A percentile compares a stretch with the other conserved stretches of the same genome.
Conservation (phyloP, 2,888 invertebrate genomes). For the Helleia helle region DNA sequence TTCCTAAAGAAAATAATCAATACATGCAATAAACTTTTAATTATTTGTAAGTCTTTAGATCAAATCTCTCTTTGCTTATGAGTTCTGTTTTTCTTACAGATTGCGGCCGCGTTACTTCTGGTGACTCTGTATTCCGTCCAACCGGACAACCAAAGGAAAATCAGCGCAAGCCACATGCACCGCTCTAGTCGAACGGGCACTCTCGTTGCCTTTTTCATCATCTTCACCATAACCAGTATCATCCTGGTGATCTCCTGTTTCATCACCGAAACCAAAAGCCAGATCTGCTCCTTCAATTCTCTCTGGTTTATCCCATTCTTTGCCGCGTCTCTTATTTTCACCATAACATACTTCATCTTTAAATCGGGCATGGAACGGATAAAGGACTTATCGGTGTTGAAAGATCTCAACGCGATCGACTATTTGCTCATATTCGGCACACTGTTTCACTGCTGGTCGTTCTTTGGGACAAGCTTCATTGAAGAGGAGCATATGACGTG, state of each 20-base stretch:
- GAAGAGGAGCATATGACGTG: constrained; percentile 97
- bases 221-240: constrained; percentile 29
- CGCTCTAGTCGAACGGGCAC: constrained; percentile 30
- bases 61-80: too few relatives aligned
- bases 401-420: constrained; percentile 50
- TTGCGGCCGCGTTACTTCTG: constrained; percentile 39
- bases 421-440: constrained; percentile 49
- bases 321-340: constrained; percentile 29
- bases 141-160: constrained; percentile 33
- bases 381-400: constrained; percentile 34
- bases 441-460: constrained; percentile 67
- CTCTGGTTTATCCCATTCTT: constrained; percentile 37
- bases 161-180: constrained; percentile 24
- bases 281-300: constrained; percentile 44
- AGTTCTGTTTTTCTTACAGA: constrained; percentile 29
- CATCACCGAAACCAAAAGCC: constrained; percentile 57
- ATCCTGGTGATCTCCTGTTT: constrained; percentile 44
- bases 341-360: constrained; percentile 44
- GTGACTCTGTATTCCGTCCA: constrained; percentile 53
- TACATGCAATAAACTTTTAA: background rate
- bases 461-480: constrained; percentile 90
- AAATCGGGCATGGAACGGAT: constrained; percentile 48
- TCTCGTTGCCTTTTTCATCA: constrained; percentile 41
- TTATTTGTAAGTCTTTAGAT: too few relatives aligned
- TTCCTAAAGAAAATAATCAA: too few relatives aligned